Evolutionary conservation across 2,888 invertebrate genomes (phyloP).

Genomic region (Tuta absoluta): DNA sequence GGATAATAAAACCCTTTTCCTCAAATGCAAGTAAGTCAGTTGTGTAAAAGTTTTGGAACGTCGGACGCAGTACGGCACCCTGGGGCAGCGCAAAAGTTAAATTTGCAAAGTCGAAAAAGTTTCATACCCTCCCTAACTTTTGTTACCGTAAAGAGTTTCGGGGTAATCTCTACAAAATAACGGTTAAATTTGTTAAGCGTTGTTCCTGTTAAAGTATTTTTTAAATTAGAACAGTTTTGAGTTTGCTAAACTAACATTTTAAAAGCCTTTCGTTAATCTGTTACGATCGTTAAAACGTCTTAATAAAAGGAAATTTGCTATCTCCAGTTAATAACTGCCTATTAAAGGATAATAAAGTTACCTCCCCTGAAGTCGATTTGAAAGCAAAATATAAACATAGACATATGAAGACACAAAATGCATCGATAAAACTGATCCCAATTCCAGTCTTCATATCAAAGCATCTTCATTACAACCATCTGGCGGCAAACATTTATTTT

Average conservation of each 20-base stretch:
- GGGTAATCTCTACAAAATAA: conserved; percentile 18
- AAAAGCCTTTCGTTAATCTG: background rate
- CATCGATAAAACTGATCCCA: background rate
- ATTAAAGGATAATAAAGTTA: conserved; percentile 1
- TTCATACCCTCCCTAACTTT: conserved; percentile 21
- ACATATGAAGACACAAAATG: background rate
- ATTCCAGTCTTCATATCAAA: conserved; percentile 14
- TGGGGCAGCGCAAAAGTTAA: conserved; percentile 18
- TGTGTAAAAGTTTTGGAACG: conserved; percentile 17
- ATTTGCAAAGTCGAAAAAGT: conserved; percentile 24
- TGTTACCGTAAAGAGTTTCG: conserved; percentile 15
- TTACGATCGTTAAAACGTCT: background rate
- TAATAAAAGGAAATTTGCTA: conserved; percentile 10
- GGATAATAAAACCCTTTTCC: conserved; percentile 12
- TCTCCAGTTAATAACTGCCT: background rate
- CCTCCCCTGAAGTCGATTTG: conserved; percentile 5
- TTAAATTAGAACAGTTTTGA: background rate
- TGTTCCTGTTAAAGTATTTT: background rate
- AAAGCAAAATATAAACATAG: too few relatives aligned
- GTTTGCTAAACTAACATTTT: background rate
- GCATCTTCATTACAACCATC: conserved; percentile 35
- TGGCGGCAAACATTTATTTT: conserved; percentile 34
- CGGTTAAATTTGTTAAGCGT: conserved; percentile 10
- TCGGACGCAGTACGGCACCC: conserved; percentile 7
- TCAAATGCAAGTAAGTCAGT: conserved; percentile 11